Base-by-base conservation (phyloP, 2,888 invertebrate species). In the Eubasilissa splendida region DNA sequence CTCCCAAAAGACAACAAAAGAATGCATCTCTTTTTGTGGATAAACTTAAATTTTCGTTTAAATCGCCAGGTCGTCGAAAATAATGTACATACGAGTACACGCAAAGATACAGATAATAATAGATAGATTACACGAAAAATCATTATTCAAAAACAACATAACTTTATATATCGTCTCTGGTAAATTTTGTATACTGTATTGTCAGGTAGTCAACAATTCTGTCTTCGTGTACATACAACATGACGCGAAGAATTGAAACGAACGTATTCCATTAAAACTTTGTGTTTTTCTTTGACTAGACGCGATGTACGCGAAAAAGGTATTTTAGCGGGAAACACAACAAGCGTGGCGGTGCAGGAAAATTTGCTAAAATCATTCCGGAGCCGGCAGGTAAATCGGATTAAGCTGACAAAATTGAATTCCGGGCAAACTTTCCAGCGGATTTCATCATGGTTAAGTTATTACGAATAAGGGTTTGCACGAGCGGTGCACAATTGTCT, bases 391-490 rank as follows among this genome's bases (percentile, higher is more conserved):
- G 66, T 68, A 68, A 68, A 68, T 14, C 66, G 50, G 14, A 68
- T 52, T 68, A 68, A 68, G 14, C 66, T 52, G 66, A 68, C 66
- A 12, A 50, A 68, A 68, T 68, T 68, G 50, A 50, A 68, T 68
- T 68, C 9, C 42, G 42, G 11, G 66, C 50, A 68, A 68, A 68
- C 66, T 68, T 68, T 68, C 4, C 42, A 68, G 50, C 66, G 66
- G 14, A 68, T 68, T 68, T 68, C 50, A 50, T 52, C 50, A 68
- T 50, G n/a, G 50, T 50, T 50, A 68, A 42, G 14, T 50, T 68
- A 50, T 50, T 14, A 50, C 66, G 50, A 12, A 68, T 63, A 33
- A 63, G 63, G 50, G 52, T 42, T 68, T 68, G 9, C 66, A 50
- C 66, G n/a, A 68, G 50, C 52, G 50, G 50, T 33, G 66, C 50